Conservation (phyloP, 1,140 invertebrate genomes). For the Neodiprion pinetum region DNA sequence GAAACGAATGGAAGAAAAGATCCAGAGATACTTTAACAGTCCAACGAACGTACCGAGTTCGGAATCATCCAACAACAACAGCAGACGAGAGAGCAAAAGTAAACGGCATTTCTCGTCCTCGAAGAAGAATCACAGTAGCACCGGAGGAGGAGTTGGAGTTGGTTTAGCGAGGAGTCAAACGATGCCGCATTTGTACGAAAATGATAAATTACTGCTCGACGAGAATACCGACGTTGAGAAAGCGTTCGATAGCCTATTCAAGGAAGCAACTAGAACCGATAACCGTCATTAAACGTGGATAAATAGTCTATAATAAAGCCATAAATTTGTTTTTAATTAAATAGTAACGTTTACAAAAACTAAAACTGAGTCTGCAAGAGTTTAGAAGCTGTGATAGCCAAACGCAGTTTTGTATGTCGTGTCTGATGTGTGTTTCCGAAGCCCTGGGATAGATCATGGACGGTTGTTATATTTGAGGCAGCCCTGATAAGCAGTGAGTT, state of each 20-base stretch:
- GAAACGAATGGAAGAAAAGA: slow-evolving; percentile 76
- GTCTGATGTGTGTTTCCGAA: slow-evolving; percentile 52
- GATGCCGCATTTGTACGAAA: slow-evolving; percentile 73
- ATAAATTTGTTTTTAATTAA: slow-evolving; percentile 10
- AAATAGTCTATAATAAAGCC: slow-evolving; percentile 17
- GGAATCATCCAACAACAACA: slow-evolving; percentile 24
- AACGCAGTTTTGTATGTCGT: slow-evolving; percentile 42
- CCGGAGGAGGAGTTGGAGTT: no score
- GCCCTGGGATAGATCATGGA: slow-evolving; percentile 47
- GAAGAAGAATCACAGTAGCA: slow-evolving; percentile 36
- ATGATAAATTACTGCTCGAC: slow-evolving; percentile 65
- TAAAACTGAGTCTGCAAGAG: slow-evolving; percentile 8
- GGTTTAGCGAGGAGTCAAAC: slow-evolving; percentile 72
- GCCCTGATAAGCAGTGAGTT: slow-evolving; percentile 45
- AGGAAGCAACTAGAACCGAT: slow-evolving; percentile 49
- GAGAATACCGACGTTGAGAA: slow-evolving; percentile 77
- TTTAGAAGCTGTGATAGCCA: slow-evolving; percentile 19
- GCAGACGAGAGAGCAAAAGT: slow-evolving; percentile 33
- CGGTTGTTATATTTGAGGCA: slow-evolving; percentile 41
- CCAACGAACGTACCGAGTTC: slow-evolving; percentile 22
- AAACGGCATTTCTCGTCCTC: slow-evolving; percentile 31
- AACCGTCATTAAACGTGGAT: slow-evolving; percentile 34
- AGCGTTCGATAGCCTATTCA: slow-evolving; percentile 78
- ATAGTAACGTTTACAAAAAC: slow-evolving; percentile 5
- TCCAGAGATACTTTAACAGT: slow-evolving; percentile 78